Base-by-base conservation (phyloP, 2,797 vertebrate genomes). In the Lepidocolaptes lacrymiger region DNA sequence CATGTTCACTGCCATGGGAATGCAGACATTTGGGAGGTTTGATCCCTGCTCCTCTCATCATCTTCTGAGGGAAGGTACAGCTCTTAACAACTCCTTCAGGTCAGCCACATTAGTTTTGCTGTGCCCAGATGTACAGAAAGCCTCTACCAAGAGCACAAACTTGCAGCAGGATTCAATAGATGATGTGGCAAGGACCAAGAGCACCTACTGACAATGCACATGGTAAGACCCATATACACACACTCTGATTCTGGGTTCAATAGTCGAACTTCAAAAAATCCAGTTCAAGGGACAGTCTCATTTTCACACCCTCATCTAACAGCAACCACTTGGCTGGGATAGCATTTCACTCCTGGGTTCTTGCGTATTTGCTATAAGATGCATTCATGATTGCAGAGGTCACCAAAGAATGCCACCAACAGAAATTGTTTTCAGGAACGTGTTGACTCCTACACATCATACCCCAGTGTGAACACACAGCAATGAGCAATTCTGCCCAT, bases 161-260 rank as follows among this genome's bases (percentile, higher is more conserved):
- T 34, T 44, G 12, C 17, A 17, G 6, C 12, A 68, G 6, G 14
- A 55, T 32, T 32, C 46, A 59, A 23, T 6, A 75, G 77, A 39
- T 5, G 4, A 56, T 3, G 10, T 32, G 22, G 3, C 30, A 15
- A 74, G 58, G 37, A 68, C 52, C 13, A 1, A 11, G 11, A 78
- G 12, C 4, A 16, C 8, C 62, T 8, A 9, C 17, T 44, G 62
- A n/a, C 15, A 66, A 16, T 12, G 27, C 43, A 48, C 0, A 0
- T 26, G 27, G 22, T 28, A 41, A 77, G 64, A 74, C 2, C 20
- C 16, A 6, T 7, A 18, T 7, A 19, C 1, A 1, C 13, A 64
- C 59, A 17, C 63, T 77, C 30, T 78, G 46, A 39, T 64, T 74
- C 36, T 61, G 55, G 3, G 24, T 58, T 62, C 32, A 62, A 8